Evolutionary conservation across 2,888 invertebrate genomes (phyloP), one percentile per base, ranked within the genome.

Genomic region (Criorhina ranunculi): DNA sequence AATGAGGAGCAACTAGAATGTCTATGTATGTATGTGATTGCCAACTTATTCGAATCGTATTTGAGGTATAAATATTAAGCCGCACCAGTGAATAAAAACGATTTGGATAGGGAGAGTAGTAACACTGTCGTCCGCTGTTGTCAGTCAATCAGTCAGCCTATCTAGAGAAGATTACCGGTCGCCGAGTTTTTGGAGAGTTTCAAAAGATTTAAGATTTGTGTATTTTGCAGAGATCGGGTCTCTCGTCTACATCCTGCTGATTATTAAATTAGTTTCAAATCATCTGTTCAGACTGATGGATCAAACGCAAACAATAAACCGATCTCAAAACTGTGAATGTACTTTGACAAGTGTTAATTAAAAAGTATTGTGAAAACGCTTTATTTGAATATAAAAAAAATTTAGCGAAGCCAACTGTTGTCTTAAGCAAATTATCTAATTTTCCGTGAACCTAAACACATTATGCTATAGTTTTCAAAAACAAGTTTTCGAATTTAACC

Each of bases 1-100:
- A 85, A 70, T 53, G 79, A 67, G 59, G 53, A 70, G 76, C 60
- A 19, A 59, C 46, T 72, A 66, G n/a, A 12, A 11, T 85, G 66
- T 80, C 73, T 59, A 35, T 80, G 85, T 85, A 60, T 24, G n/a
- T n/a, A n/a, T 80, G 85, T 69, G 85, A 70, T 59, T 80, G 64
- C 69, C 35, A 80, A 80, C 59, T 70, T 79, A 78, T 79, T 83
- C 37, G 44, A 55, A 77, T 77, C 53, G 77, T 53, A 73, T 73
- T 79, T 69, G 85, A 85, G 85, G 85, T 85, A 85, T 85, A 85
- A 85, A 85, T 85, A 85, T 76, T 85, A 85, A 85, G 85, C 79
- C 64, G 62, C 64, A 55, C 49, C 75, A 60, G 69, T 53, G 80
- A 80, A 85, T 80, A 85, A 75, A 80, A 55, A 64, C 76, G 85